These are phyloP conservation scores for Anolis carolinensis DNA, from an alignment of 2,113 vertebrate genomes.

Conservation along the genomic window DNA sequence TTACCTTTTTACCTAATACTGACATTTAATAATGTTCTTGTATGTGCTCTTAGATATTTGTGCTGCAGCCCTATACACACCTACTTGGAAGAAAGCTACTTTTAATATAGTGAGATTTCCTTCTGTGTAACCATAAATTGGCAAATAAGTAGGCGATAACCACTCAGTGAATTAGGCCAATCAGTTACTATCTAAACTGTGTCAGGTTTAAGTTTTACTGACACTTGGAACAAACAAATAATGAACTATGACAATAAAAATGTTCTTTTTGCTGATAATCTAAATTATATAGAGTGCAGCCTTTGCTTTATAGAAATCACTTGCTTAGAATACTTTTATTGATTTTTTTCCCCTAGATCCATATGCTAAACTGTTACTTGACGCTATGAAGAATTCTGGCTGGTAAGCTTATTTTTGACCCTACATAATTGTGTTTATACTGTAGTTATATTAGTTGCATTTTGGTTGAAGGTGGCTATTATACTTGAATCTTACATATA, in stretches of 20 bases:
- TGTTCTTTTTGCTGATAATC: not conserved
- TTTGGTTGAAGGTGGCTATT: not conserved
- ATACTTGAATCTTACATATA: not conserved
- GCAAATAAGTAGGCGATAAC: not conserved
- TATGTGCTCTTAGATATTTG: not conserved
- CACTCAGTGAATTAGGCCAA: not conserved
- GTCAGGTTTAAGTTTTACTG: not conserved
- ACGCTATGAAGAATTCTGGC: constrained; percentile 91
- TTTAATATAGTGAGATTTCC: not conserved
- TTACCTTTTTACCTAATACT: too few relatives aligned
- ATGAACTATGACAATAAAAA: not conserved
- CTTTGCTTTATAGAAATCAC: constrained; percentile 40
- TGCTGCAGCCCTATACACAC: not conserved
- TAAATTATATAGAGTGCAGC: constrained; percentile 10
- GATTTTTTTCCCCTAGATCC: constrained; percentile 82
- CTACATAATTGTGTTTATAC: not conserved
- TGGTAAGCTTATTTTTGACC: constrained; percentile 82
- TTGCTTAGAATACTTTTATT: constrained; percentile 56
- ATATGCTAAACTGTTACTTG: constrained; percentile 90
- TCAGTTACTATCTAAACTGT: not conserved
- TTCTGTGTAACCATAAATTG: not conserved
- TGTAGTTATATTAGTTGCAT: not conserved
- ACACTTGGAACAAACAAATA: not conserved
- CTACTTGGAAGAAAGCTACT: not conserved
- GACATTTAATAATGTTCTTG: too few relatives aligned